These are phyloP conservation scores for Aricia agestis DNA, from an alignment of 1,140 invertebrate species.

Conservation along the genomic window DNA sequence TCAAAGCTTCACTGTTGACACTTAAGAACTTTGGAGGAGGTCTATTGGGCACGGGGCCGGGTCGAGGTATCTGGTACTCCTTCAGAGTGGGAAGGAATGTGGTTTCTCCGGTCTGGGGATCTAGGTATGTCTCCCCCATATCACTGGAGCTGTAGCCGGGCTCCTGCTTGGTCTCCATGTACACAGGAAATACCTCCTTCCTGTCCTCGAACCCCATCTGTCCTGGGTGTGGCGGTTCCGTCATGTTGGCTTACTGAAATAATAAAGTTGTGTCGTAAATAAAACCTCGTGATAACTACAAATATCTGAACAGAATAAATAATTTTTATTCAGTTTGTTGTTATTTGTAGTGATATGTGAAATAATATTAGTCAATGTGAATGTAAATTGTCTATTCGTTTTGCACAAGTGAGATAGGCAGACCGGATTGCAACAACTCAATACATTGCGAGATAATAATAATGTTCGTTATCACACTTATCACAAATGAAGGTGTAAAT, in stretches of 20 bases:
- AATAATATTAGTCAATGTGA: neutral
- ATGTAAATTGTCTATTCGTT: neutral
- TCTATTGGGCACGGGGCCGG: constrained; percentile 31
- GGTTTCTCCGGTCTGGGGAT: neutral
- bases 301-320: too few species aligned
- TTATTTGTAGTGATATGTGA: neutral
- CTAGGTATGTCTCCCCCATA: neutral
- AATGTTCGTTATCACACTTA: neutral
- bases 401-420: neutral
- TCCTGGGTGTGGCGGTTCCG: neutral
- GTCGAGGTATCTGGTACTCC: constrained; percentile 26
- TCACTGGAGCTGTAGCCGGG: constrained; percentile 12
- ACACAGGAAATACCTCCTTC: neutral
- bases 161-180: constrained; percentile 17
- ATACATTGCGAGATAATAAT: neutral
- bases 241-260: neutral
- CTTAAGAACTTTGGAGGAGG: constrained; percentile 53
- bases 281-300: neutral
- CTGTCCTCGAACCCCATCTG: neutral
- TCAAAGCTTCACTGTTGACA: constrained; percentile 49
- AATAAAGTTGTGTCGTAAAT: neutral
- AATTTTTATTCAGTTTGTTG: neutral
- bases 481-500: neutral
- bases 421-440: neutral
- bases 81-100: neutral